Conservation (phyloP, 2,888 invertebrate species). For the Nysson spinosus region DNA sequence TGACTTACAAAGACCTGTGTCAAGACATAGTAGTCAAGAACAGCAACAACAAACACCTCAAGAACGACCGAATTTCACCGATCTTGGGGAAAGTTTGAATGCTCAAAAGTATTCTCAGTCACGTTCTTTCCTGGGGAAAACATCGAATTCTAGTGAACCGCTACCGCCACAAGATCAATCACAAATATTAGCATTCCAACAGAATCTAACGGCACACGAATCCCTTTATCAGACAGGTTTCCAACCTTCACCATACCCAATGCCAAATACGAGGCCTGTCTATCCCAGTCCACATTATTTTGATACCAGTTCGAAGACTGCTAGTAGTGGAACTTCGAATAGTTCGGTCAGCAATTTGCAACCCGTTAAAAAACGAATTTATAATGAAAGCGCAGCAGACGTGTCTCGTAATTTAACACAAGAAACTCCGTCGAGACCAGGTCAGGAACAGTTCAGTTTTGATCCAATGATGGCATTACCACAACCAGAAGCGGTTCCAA, state of each 20-base stretch:
- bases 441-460: conserved; percentile 71
- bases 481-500: conserved; percentile 63
- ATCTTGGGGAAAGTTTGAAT: conserved; percentile 59
- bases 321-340: conserved; percentile 40
- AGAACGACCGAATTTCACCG: conserved; percentile 61
- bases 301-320: conserved; percentile 65
- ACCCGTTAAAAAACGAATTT: conserved; percentile 73
- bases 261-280: conserved; percentile 71
- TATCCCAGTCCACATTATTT: conserved; percentile 73
- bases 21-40: conserved; percentile 58
- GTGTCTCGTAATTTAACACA: conserved; percentile 58
- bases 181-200: conserved; percentile 69
- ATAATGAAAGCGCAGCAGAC: conserved; percentile 65
- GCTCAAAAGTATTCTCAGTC: conserved; percentile 64
- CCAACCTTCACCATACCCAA: conserved; percentile 70
- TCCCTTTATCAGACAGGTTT: conserved; percentile 71
- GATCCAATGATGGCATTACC: conserved; percentile 71
- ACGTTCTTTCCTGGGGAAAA: conserved; percentile 56
- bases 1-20: conserved; percentile 59
- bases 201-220: conserved; percentile 69
- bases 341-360: conserved; percentile 60
- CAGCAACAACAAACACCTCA: conserved; percentile 59
- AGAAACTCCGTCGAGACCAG: conserved; percentile 54
- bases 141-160: conserved; percentile 38
- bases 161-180: conserved; percentile 64